Percentiles rank a stretch among this genome's conserved stretches.
Evolutionary conservation across 1,140 invertebrate genomes (phyloP).

Genomic region (Pogonus chalceus): DNA sequence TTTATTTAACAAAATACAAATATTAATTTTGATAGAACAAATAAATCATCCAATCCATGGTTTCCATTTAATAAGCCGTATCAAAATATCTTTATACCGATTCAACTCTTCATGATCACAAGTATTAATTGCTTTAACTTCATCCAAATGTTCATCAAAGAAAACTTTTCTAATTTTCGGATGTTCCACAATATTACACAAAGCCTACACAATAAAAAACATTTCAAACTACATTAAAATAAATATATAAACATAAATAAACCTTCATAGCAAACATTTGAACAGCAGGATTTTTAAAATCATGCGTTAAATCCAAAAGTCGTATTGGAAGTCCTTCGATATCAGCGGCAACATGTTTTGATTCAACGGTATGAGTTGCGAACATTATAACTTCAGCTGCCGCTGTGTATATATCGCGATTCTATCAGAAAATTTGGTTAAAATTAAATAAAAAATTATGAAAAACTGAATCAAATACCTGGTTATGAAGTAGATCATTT

Average conservation of each 20-base stretch:
- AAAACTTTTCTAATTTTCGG: slow-evolving; percentile 21
- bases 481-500: slow-evolving; percentile 21
- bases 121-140: slow-evolving; percentile 15
- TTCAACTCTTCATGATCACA: neutral
- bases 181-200: slow-evolving; percentile 26
- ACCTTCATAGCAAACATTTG: slow-evolving; percentile 28
- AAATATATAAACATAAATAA: slow-evolving; percentile 2
- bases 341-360: slow-evolving; percentile 23
- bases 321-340: slow-evolving; percentile 20
- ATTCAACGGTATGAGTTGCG: slow-evolving; percentile 24
- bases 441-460: neutral
- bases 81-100: neutral
- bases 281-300: slow-evolving; percentile 18
- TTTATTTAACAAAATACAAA: too few relatives aligned
- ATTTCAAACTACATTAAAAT: slow-evolving; percentile 1
- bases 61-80: neutral
- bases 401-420: slow-evolving; percentile 20
- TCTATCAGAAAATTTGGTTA: slow-evolving; percentile 16
- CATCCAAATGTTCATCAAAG: slow-evolving; percentile 15
- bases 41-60: neutral
- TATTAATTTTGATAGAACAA: too few relatives aligned
- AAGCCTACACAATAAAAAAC: slow-evolving; percentile 14
- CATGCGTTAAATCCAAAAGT: slow-evolving; percentile 20
- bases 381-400: slow-evolving; percentile 26
- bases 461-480: slow-evolving; percentile 15